Evolutionary conservation across 2,797 vertebrate genomes (phyloP), one percentile per base, ranked within the genome.

Genomic region (Aselliscus stoliczkanus): DNA sequence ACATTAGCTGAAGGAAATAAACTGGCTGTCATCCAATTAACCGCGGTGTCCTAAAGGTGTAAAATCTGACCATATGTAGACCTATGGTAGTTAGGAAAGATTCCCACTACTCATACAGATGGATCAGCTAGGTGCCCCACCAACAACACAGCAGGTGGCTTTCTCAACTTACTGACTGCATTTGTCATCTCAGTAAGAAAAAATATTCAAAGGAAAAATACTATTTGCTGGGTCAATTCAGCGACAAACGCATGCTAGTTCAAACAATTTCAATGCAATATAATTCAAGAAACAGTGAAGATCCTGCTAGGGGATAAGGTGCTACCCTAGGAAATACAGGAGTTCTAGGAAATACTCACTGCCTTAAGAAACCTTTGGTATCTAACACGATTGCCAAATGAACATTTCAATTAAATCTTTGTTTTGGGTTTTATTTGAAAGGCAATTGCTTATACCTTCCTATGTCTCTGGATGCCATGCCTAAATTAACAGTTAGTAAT

Each of bases 1-100:
- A 76, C 18, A 85, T 88, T 88, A 88, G 44, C 42, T 94, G 42
- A 88, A 94, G 79, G 15, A 90, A 84, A 95, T 90, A 90, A 84
- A 93, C 27, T 92, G 56, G 75, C 50, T 94, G n/a, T 42, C 73
- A 94, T 18, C 23, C 47, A 80, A 11, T 52, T 92, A 87, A 9
- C 70, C 42, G 62, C 15, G 11, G n/a, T 60, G 31, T 72, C 50
- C 67, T 44, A 7, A 94, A 93, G 64, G 37, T 90, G 44, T 95
- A 81, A 89, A 92, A 96, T 72, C 50, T 67, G 60, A 86, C 65
- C 93, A 86, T 67, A 91, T 84, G 62, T 15, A 94, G 72, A 58
- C 18, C 18, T 86, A 94, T 58, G 18, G 47, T 23, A 93, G 42
- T 65, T 80, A 65, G 70, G 58, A 77, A 93, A 80, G 29, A 25